A percentile compares a stretch with the other conserved stretches of the same genome.
Evolutionary conservation across 1,140 invertebrate species (phyloP).

Genomic region (Cotesia typhae): DNA sequence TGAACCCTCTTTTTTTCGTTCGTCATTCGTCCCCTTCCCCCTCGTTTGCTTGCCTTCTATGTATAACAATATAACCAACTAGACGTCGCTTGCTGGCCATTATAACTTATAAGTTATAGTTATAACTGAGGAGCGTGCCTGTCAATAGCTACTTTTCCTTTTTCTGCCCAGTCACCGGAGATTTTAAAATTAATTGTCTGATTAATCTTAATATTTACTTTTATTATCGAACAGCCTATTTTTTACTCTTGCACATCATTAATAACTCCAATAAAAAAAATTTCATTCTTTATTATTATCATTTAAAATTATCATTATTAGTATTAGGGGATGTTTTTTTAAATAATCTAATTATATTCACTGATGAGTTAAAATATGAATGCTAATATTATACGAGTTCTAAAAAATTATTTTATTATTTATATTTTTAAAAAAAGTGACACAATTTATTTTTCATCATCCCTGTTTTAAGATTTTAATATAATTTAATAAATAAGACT

Average conservation of each 20-base stretch:
- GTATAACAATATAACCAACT: slow-evolving; percentile 25
- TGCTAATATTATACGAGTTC: no score
- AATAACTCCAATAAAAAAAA: no score
- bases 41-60: slow-evolving; percentile 12
- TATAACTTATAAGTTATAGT: slow-evolving; percentile 9
- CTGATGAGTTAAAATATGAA: no score
- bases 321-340: no score
- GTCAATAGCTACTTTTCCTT: neutral
- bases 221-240: neutral
- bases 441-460: no score
- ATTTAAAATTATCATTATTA: no score
- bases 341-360: no score
- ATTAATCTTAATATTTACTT: slow-evolving; percentile 18
- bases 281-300: no score
- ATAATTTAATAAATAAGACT: neutral
- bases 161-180: slow-evolving; percentile 32
- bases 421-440: no score
- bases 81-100: slow-evolving; percentile 9
- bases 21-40: no score
- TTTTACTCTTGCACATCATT: neutral
- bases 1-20: slow-evolving; percentile 13
- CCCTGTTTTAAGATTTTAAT: neutral
- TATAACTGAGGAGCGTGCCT: slow-evolving; percentile 4
- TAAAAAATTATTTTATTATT: no score
- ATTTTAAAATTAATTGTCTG: slow-evolving; percentile 29